Evolutionary conservation across 53 echinoderm and acorn worm genomes (phyloP).

Genomic region (Luidia sarsii): DNA sequence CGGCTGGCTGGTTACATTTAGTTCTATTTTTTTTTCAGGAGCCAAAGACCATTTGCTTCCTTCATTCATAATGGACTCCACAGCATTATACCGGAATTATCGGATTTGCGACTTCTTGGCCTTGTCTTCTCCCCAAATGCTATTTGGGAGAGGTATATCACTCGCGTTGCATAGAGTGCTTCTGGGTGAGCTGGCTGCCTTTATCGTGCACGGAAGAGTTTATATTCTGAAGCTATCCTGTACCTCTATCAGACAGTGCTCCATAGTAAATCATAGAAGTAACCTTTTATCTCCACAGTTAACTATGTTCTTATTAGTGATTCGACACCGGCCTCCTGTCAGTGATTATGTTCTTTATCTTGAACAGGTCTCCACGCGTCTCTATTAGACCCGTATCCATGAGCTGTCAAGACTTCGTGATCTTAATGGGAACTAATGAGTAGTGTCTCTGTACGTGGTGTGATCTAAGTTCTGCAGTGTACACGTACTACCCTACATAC

Average conservation of each 20-base stretch:
- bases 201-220: too few species aligned
- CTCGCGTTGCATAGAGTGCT: too few species aligned
- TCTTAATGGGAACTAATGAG: conserved; percentile 16
- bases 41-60: too few species aligned
- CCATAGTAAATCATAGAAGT: conserved; percentile 18
- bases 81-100: too few species aligned
- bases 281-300: conserved; percentile 28
- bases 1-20: too few species aligned
- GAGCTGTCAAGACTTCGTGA: conserved; percentile 19
- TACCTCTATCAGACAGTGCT: not conserved
- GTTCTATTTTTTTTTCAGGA: too few species aligned
- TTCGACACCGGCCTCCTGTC: not conserved
- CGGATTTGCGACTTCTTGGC: too few species aligned
- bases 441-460: conserved; percentile 21
- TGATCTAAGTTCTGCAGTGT: not conserved
- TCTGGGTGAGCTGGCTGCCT: too few species aligned
- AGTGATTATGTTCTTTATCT: not conserved
- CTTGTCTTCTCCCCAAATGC: too few species aligned
- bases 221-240: too few species aligned
- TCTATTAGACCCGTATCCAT: conserved; percentile 19
- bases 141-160: too few species aligned
- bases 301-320: conserved; percentile 3
- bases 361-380: conserved; percentile 15
- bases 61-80: too few species aligned
- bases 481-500: conserved; percentile 16